A percentile compares a stretch with the other conserved stretches of the same genome.
phyloP scores from a whole-genome alignment of 2,888 invertebrate genomes.

The Cordylochernes scorpioides region DNA sequence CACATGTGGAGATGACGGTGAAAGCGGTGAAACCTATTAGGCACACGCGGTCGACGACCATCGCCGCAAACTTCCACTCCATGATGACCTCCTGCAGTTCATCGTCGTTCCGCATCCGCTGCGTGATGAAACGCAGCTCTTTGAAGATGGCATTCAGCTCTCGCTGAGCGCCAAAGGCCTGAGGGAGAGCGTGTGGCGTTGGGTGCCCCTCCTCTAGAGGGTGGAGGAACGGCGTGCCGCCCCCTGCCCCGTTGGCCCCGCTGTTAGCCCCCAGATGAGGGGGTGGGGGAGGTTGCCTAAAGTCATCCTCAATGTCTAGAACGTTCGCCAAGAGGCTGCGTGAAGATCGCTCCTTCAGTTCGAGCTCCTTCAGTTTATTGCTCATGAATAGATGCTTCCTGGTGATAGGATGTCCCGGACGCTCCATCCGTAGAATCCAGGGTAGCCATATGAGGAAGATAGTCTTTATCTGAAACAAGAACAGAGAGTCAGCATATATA shows the following conservation, averaged over 20 bases:
- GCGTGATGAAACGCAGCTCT: conserved; percentile 74
- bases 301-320: conserved; percentile 88
- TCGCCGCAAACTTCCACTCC: conserved; percentile 93
- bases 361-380: conserved; percentile 47
- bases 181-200: conserved; percentile 9
- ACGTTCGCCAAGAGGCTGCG: conserved; percentile 87
- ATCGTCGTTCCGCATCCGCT: conserved; percentile 79
- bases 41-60: conserved; percentile 93
- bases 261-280: conserved; percentile 4
- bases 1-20: conserved; percentile 71
- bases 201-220: conserved; percentile 29
- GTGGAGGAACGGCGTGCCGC: conserved; percentile 22
- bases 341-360: conserved; percentile 63
- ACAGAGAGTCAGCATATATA: not conserved
- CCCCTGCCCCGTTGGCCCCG: conserved; percentile 19
- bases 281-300: conserved; percentile 23
- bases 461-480: conserved; percentile 50
- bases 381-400: conserved; percentile 43
- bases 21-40: conserved; percentile 80
- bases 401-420: conserved; percentile 64
- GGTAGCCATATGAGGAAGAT: conserved; percentile 93
- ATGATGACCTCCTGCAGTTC: conserved; percentile 69
- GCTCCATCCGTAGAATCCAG: conserved; percentile 78
- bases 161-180: conserved; percentile 24
- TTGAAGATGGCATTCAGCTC: conserved; percentile 81